phyloP scores from a whole-genome alignment of 2,888 invertebrate species.

The Gisinianus flammeolus region DNA sequence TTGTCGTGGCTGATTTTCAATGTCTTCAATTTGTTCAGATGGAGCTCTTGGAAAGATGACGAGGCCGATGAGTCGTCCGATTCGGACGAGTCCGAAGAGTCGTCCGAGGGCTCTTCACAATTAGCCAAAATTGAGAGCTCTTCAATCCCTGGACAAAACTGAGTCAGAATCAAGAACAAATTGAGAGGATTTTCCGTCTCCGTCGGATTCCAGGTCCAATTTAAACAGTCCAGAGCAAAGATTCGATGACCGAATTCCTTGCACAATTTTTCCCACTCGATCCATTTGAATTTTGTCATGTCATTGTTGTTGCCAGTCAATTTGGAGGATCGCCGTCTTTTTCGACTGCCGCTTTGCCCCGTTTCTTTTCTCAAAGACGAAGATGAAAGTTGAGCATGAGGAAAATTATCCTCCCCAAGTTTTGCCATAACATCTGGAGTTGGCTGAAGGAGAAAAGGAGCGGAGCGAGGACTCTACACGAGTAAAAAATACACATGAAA shows the following conservation, averaged over 20 bases:
- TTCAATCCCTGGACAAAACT: slow-evolving; percentile 26
- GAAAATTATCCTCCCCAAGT: too few relatives aligned
- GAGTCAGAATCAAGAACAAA: slow-evolving; percentile 8
- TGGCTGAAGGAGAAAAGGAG: too few relatives aligned
- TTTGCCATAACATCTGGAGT: too few relatives aligned
- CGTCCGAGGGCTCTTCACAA: not conserved
- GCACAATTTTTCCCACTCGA: slow-evolving; percentile 3
- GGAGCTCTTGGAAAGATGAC: not conserved
- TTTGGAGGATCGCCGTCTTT: too few relatives aligned
- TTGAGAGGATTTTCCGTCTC: slow-evolving; percentile 13
- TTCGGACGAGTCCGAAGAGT: not conserved
- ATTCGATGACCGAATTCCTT: slow-evolving; percentile 5
- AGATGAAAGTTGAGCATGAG: too few relatives aligned
- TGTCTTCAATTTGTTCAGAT: slow-evolving; percentile 6
- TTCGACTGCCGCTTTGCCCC: too few relatives aligned
- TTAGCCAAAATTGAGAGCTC: not conserved
- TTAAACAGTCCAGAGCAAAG: not conserved
- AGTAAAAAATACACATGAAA: too few relatives aligned
- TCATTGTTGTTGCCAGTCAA: too few relatives aligned
- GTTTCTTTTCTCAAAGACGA: too few relatives aligned
- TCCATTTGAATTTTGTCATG: too few relatives aligned
- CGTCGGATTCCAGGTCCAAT: slow-evolving; percentile 5
- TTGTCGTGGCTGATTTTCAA: slow-evolving; percentile 26
- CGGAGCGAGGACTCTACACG: too few relatives aligned
- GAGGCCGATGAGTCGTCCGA: not conserved